Evolutionary conservation across 2,888 invertebrate genomes (phyloP), one percentile per base, ranked within the genome.

Genomic region (Phrixothrix hirtus): DNA sequence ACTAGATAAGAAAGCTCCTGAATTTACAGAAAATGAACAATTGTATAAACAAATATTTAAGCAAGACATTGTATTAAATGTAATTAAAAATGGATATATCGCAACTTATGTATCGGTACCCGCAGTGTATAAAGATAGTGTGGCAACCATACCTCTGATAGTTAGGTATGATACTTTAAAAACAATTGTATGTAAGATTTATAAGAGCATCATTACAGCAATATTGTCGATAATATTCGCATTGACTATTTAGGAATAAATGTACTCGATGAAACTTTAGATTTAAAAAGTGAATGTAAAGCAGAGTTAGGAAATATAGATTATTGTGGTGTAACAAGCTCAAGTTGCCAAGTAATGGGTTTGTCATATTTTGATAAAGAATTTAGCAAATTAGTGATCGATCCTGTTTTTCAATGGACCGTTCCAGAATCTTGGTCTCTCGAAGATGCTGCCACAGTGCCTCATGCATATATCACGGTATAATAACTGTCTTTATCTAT

Each of bases 21-120:
- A 78, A 1, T 87, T 90, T 60, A 82, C 84, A 57, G 73, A 83
- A 1, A 77, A 83, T 5, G 70, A 83, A 67, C 79, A 84, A 2
- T 77, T 88, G 31, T 89, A 88, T 69, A 78, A 81, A 32, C 76
- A 80, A 2, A 86, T 89, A 56, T 72, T 87, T 3, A 78, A 82
- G 16, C 83, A 87, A 63, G 90, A 94, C 71, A 74, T 97, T 55
- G 84, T 86, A 1, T 76, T 92, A 37, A 93, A 93, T 67, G 84
- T 97, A 16, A 82, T 81, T 51, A 83, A 83, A 62, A 78, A 86
- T 65, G 83, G 74, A 2, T 41, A 39, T 2, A 50, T 66, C 35
- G 65, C 65, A 30, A 63, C 67, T 2, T 68, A 69, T 34, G 13
- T 73, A 2, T 62, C 70, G 2, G 57, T 69, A 27, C 67, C 71